Base-by-base conservation (phyloP, 2,797 vertebrate genomes). In the Sebastes hubbsi region DNA sequence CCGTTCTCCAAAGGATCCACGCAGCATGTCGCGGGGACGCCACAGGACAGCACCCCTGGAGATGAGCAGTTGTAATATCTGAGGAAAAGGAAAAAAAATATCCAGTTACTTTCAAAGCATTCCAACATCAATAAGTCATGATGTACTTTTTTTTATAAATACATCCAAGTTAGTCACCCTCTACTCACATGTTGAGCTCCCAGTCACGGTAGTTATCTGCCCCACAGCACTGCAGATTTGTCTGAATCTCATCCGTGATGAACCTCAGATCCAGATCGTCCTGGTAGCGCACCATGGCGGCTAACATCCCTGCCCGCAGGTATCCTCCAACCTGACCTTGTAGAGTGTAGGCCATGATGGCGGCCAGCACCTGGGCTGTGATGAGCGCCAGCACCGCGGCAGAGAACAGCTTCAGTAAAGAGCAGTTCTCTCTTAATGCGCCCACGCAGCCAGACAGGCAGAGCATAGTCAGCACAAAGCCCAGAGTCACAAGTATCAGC, bases 51-150 rank as follows among this genome's bases (percentile, higher is more conserved):
- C 46, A 82, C 91, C 0, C 97, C 97, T 0, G 96, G 96, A 30
- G 97, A 94, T 0, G 97, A 97, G 95, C 98, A 99, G 93, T 98
- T 99, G 87, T 97, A 99, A 82, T 97, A 97, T 94, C 98, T 99
- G 94, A 0, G 6, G 63, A 62, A 38, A 22, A 22, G n/a, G 18
- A 27, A 22, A 46, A 54, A 3, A n/a, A 32, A 55, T 24, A 29
- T 32, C 20, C 32, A 64, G 11, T 36, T 8, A 49, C 2, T 46
- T 56, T 70, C 11, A 25, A 71, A 4, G n/a, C 24, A 78, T 52
- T 58, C 63, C 20, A 5, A 24, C 14, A 46, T 36, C 8, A 30
- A 27, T 4, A 58, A 12, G 24, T 64, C 13, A 27, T 49, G 11
- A n/a, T 54, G 6, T 54, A 14, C 30, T 62, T 55, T 7, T 49